Percentiles rank a stretch among this genome's conserved stretches.
Conservation (phyloP, 2,888 invertebrate genomes). For the Synergus gifuensis region DNA sequence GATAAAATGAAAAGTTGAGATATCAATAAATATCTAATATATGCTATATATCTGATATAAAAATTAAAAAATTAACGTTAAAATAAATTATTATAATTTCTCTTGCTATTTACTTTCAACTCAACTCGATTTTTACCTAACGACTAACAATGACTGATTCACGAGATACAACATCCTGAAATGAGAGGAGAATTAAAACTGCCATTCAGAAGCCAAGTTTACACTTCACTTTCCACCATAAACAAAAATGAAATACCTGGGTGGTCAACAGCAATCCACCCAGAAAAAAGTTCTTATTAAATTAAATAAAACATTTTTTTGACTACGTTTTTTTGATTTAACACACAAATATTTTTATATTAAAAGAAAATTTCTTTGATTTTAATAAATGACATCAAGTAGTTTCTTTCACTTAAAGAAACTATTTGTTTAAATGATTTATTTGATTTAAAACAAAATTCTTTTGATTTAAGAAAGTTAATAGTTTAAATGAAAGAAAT, state of each 20-base stretch:
- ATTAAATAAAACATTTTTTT: too few relatives aligned
- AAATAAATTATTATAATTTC: neutral
- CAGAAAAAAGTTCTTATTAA: too few relatives aligned
- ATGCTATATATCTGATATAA: neutral
- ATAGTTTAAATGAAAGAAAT: too few relatives aligned
- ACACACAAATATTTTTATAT: too few relatives aligned
- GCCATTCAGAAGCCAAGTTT: constrained; percentile 15
- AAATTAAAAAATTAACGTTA: neutral
- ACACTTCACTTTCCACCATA: constrained; percentile 34
- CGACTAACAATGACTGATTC: neutral
- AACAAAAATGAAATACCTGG: constrained; percentile 18
- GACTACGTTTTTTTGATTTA: too few relatives aligned
- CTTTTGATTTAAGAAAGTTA: too few relatives aligned
- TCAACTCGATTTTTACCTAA: constrained; percentile 8
- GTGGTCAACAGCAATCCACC: constrained; percentile 13
- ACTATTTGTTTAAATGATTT: too few relatives aligned
- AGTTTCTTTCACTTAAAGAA: too few relatives aligned
- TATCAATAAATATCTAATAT: neutral
- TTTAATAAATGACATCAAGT: too few relatives aligned
- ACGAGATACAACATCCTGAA: constrained; percentile 34
- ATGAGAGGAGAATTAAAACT: constrained; percentile 31
- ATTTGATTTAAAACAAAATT: too few relatives aligned
- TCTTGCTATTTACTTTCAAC: neutral
- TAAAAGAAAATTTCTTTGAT: too few relatives aligned
- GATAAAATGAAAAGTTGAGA: neutral